Base-by-base conservation (phyloP, 2,113 vertebrate species). In the Halcyon senegalensis region DNA sequence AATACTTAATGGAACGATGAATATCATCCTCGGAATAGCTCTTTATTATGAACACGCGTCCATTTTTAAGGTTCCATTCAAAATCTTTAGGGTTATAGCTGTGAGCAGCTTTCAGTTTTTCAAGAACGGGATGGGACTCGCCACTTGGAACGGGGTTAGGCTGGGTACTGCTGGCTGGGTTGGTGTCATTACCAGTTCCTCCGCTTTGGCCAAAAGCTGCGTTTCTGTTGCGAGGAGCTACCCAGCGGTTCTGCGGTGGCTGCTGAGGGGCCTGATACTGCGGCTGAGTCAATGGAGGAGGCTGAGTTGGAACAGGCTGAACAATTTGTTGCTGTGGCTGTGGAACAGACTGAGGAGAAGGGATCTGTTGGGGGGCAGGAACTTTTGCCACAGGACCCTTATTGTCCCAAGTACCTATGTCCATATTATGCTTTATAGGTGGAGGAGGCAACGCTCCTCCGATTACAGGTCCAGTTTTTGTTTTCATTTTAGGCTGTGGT, bases 1-100 rank as follows among this genome's bases (percentile, higher is more conserved):
- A 99, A 97, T 99, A 99, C 94, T 99, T 99, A 98, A 99, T 99
- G 98, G 99, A 99, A 97, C 99, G 99, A 98, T 99, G 99, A 97
- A 99, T 99, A 97, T 99, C 99, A 60, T 99, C 99, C 98, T 99
- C 99, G 0, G 99, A 99, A 97, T 99, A 99, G 97, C 99, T 99
- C 97, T 99, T 99, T 93, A 99, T 99, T 94, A 99, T 99, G 98
- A 99, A 99, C 96, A 99, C 99, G 0, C 99, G 99, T 9, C 99
- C 99, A 23, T 99, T 98, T 96, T 99, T 99, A 95, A 99, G 98
- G 97, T 99, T 99, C 99, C 99, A 99, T 73, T 99, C 99, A 19
- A 99, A 99, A 95, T 99, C 99, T 97, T 99, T 98, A 93, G 99
- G 99, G 97, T 99, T 99, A 97, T 99, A 99, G 98, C 99, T 99